A percentile compares a stretch with the other conserved stretches of the same genome.
These are phyloP conservation scores for Epizoanthus fatuus DNA, from an alignment of 92 coral and sea anemone genomes.

Conservation along the genomic window DNA sequence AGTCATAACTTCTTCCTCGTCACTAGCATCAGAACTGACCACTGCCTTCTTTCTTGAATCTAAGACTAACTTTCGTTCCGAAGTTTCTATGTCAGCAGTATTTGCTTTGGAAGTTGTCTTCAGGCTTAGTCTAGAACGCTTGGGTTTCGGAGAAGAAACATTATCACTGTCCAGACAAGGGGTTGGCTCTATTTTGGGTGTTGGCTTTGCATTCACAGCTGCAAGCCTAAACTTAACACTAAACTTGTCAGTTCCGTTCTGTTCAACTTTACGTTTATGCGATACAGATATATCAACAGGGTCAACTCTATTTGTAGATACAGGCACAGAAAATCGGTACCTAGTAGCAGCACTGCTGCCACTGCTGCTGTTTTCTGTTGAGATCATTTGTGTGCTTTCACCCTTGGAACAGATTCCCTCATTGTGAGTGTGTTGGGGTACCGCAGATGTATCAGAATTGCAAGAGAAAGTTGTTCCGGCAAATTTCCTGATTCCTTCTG, in stretches of 20 bases:
- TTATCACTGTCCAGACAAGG: background rate
- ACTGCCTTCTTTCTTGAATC: conserved; percentile 1
- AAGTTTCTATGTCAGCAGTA: background rate
- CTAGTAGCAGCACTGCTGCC: background rate
- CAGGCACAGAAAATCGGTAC: background rate
- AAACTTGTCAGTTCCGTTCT: background rate
- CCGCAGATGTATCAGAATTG: background rate
- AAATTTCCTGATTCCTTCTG: background rate
- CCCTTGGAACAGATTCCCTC: conserved; percentile 1
- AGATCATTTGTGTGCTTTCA: conserved; percentile 27
- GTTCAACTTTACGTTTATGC: background rate
- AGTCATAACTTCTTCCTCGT: background rate
- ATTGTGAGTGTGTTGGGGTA: background rate
- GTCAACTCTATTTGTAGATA: background rate
- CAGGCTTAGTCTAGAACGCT: conserved; percentile 10
- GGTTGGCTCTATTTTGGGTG: background rate
- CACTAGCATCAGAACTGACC: conserved; percentile 28
- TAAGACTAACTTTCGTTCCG: background rate
- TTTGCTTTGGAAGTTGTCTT: background rate
- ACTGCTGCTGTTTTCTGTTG: background rate
- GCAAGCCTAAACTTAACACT: too few species aligned
- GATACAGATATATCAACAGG: background rate
- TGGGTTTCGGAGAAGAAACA: conserved; percentile 5
- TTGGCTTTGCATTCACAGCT: too few species aligned
- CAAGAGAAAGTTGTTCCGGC: background rate